Base-by-base conservation (phyloP, 2,888 invertebrate genomes). In the Balanococcus diminutus region DNA sequence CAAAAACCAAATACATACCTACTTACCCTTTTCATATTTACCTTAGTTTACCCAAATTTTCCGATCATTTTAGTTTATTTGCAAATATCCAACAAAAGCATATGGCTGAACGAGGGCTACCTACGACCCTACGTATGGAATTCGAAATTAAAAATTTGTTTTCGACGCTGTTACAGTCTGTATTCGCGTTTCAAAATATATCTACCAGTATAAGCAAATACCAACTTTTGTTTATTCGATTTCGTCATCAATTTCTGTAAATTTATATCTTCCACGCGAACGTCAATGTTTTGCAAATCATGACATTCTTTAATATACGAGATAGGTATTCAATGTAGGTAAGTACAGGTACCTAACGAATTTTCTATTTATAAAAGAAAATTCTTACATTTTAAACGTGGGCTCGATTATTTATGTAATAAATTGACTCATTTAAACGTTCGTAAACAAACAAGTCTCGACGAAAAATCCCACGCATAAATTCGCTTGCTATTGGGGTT, bases 401-500 rank as follows among this genome's bases (percentile, higher is more conserved):
- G 61, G 61, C 61, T 67, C 61, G 61, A 67, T 67, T 56, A 56
- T 56, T 67, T 67, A n/a, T n/a, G 61, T 67, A 2, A 67, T n/a
- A 67, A 67, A 67, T 67, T 67, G 19, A 51, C 51, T n/a, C 51
- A 67, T 67, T n/a, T 67, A 22, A 28, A 67, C 61, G 61, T 28
- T 67, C 28, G 14, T 25, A 25, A 25, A 61, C 22, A 61, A 61
- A 11, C 22, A 61, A 61, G 11, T 28, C 25, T 67, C 25, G 61
- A 22, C 11, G 22, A n/a, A 25, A 67, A 28, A 67, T 25, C 61
- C 61, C 28, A 67, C 61, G 61, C 61, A 25, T 11, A 28, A 67
- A 67, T 67, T 67, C 61, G 28, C 11, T 28, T 67, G n/a, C 2
- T n/a, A 51, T 51, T 9, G 42, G 42, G 4, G 11, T 11, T 42